These are phyloP conservation scores for Cathartes aura DNA, from an alignment of 2,113 vertebrate species.

Conservation along the genomic window DNA sequence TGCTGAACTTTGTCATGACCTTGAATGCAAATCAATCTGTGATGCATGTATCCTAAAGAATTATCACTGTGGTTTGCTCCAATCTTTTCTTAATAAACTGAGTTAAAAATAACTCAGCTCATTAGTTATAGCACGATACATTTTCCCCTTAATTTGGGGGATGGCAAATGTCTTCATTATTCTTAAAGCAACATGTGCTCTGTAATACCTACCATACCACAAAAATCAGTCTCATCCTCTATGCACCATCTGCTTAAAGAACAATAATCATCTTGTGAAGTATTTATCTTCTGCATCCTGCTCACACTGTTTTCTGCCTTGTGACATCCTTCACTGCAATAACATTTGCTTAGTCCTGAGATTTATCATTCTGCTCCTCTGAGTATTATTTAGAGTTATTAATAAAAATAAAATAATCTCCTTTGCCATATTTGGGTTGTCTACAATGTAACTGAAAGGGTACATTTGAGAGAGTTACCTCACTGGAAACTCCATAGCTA, in stretches of 20 bases:
- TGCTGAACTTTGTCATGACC: slow-evolving; percentile 28
- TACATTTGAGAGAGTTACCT: slow-evolving; percentile 35
- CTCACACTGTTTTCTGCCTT: not conserved
- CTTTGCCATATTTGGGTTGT: not conserved
- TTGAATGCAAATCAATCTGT: slow-evolving; percentile 44
- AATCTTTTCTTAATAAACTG: slow-evolving; percentile 49
- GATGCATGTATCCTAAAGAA: not conserved
- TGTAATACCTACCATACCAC: not conserved
- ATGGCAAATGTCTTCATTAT: slow-evolving; percentile 10
- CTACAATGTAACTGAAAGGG: not conserved
- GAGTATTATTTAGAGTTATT: slow-evolving; percentile 1
- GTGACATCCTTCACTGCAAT: not conserved
- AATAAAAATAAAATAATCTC: not conserved
- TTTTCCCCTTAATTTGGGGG: slow-evolving; percentile 7
- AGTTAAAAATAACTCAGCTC: slow-evolving; percentile 54
- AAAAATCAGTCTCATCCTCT: not conserved
- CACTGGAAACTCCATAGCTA: slow-evolving; percentile 24
- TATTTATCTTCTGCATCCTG: not conserved
- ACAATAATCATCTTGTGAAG: not conserved
- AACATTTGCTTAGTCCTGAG: not conserved
- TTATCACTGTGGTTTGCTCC: slow-evolving; percentile 36
- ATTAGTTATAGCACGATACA: slow-evolving; percentile 13
- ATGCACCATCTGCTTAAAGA: not conserved
- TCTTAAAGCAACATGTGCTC: slow-evolving; percentile 2
- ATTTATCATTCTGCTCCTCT: not conserved